Evolutionary conservation across 1,140 invertebrate species (phyloP).

Genomic region (Lordiphosa stackelbergi): DNA sequence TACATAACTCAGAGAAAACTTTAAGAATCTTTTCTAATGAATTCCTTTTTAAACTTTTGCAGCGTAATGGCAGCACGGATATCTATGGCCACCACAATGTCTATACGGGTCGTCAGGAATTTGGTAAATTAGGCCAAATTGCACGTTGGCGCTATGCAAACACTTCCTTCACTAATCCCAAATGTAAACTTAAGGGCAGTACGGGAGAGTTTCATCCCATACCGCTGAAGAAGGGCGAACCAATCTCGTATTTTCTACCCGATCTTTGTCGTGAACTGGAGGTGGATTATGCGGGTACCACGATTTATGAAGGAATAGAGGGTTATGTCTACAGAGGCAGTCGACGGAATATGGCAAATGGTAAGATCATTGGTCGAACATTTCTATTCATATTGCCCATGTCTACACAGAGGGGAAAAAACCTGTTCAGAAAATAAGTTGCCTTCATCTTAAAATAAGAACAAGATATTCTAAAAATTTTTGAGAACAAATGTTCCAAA

Average conservation of each 20-base stretch:
- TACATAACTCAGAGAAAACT: neutral
- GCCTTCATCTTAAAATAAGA: no score
- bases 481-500: no score
- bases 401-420: no score
- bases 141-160: slow-evolving; percentile 83
- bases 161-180: slow-evolving; percentile 79
- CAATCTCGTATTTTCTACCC: slow-evolving; percentile 82
- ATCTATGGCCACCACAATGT: slow-evolving; percentile 87
- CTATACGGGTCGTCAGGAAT: slow-evolving; percentile 81
- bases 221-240: slow-evolving; percentile 78
- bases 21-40: slow-evolving; percentile 74
- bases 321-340: slow-evolving; percentile 80
- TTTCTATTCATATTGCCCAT: no score
- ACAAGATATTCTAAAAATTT: no score
- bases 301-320: slow-evolving; percentile 78
- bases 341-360: slow-evolving; percentile 80
- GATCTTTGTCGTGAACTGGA: slow-evolving; percentile 83
- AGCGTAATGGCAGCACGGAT: slow-evolving; percentile 86
- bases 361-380: slow-evolving; percentile 64
- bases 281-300: slow-evolving; percentile 79
- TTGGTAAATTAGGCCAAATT: slow-evolving; percentile 82
- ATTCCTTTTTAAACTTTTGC: slow-evolving; percentile 50
- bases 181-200: slow-evolving; percentile 81
- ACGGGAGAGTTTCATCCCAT: slow-evolving; percentile 87
- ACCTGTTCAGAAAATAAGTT: no score